Percentiles rank a stretch among this genome's conserved stretches.
phyloP scores from a whole-genome alignment of 2,113 vertebrate species.

The Tiliqua scincoides region DNA sequence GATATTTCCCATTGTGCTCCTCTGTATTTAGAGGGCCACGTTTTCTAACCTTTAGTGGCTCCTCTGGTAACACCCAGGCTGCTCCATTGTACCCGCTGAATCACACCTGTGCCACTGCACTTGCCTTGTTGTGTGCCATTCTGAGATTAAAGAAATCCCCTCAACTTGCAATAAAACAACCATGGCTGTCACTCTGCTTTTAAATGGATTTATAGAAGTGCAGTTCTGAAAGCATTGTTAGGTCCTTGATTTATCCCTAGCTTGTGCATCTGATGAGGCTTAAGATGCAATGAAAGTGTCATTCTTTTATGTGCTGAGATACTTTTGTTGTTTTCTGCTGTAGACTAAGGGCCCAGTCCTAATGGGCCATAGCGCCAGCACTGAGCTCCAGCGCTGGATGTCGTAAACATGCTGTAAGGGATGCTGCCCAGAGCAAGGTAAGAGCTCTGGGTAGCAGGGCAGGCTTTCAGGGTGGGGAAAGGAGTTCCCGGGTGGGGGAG shows the following conservation, averaged over 20 bases:
- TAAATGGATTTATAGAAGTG: not conserved
- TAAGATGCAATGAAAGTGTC: not conserved
- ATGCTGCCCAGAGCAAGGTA: too few species aligned
- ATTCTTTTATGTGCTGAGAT: not conserved
- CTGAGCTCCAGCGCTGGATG: too few species aligned
- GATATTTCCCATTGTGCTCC: not conserved
- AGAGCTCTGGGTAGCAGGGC: too few species aligned
- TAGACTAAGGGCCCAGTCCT: too few species aligned
- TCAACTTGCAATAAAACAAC: not conserved
- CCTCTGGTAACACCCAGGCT: not conserved
- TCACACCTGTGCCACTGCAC: not conserved
- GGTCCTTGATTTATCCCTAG: not conserved
- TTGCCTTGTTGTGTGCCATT: not conserved
- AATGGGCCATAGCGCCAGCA: too few species aligned
- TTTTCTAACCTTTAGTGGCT: not conserved
- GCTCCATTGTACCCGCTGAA: not conserved
- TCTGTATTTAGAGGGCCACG: accelerated
- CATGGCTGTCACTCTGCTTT: not conserved
- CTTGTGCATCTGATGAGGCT: not conserved
- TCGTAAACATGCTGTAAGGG: too few species aligned
- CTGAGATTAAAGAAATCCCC: not conserved
- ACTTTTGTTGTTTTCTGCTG: not conserved
- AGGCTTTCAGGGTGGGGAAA: too few species aligned
- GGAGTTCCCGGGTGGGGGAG: too few species aligned
- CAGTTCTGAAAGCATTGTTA: not conserved